Base-by-base conservation (phyloP, 2,113 vertebrate species). In the Aegithalos caudatus region DNA sequence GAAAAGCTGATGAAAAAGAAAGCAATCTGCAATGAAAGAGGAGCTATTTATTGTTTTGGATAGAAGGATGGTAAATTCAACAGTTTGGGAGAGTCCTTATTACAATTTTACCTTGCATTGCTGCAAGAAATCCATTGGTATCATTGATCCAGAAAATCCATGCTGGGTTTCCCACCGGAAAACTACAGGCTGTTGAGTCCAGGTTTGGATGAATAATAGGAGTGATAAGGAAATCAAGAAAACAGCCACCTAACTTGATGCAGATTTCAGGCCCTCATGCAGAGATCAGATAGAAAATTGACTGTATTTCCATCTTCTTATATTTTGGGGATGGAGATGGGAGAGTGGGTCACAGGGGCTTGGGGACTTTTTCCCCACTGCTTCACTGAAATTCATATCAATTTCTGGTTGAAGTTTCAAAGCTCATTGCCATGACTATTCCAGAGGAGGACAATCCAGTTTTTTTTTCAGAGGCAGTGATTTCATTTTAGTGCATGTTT, bases 311-410 rank as follows among this genome's bases (percentile, higher is more conserved):
- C 45, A 91, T 28, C 22, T 57, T 40, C 22, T 69, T 37, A 20
- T 31, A 51, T 84, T 60, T 25, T 3, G 24, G 15, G 15, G 24
- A 10, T 3, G 3, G 35, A 65, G 14, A 6, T 23, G 21, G 17
- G 25, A 15, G 23, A 64, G 33, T 0, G 0, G 7, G 8, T 57
- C 29, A 28, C 10, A 57, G 40, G 35, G 6, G 4, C 0, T 1
- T 60, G 45, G 38, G 24, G 17, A 35, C 16, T 11, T 60, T 76
- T 25, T 1, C 2, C n/a, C 24, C 53, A 18, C 10, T 37, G 17
- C 53, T 84, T 48, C 50, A 67, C 29, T 71, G 86, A 89, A 86
- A 74, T 82, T 47, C 29, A 5, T 54, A 48, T 82, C 27, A 35
- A 14, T 56, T 81, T 85, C 44, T 93, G 35, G 37, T 44, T 71